A percentile compares a stretch with the other conserved stretches of the same genome.
These are phyloP conservation scores for Epiblema foenella DNA, from an alignment of 2,888 invertebrate species.

Conservation along the genomic window DNA sequence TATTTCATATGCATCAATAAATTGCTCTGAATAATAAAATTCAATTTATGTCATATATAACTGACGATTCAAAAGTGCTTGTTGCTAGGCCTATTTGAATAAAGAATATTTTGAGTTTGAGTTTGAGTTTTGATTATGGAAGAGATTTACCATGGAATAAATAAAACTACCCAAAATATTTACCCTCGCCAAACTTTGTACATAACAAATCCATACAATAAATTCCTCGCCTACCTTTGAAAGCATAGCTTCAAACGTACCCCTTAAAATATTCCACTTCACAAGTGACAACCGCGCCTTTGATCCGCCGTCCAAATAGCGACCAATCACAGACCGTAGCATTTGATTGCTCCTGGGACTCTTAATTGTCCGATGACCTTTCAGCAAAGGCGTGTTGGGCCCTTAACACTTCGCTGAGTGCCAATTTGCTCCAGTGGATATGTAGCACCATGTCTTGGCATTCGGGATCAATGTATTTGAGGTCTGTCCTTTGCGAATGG, in stretches of 20 bases:
- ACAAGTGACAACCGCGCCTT: constrained; percentile 70
- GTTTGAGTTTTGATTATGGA: too few species aligned
- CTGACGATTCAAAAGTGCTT: too few species aligned
- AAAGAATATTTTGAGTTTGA: too few species aligned
- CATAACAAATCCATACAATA: constrained; percentile 43
- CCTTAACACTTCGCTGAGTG: constrained; percentile 72
- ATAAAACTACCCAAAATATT: constrained; percentile 12
- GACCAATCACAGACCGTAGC: constrained; percentile 75
- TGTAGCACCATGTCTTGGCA: constrained; percentile 43
- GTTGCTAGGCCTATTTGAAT: too few species aligned
- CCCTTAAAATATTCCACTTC: constrained; percentile 80
- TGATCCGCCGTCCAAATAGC: constrained; percentile 71
- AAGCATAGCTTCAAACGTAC: constrained; percentile 58
- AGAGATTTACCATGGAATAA: neutral
- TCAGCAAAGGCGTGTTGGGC: constrained; percentile 69
- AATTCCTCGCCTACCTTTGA: constrained; percentile 44
- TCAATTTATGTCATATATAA: too few species aligned
- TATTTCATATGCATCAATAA: too few species aligned
- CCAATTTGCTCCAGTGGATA: constrained; percentile 63
- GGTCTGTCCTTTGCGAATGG: constrained; percentile 44
- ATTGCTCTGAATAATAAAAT: too few species aligned
- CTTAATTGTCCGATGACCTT: constrained; percentile 82
- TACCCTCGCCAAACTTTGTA: constrained; percentile 25
- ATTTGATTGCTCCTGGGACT: constrained; percentile 81
- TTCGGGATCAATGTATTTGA: constrained; percentile 44